Evolutionary conservation across 1,140 invertebrate species (phyloP), one percentile per base, ranked within the genome.

Genomic region (Parapsyche elsis): DNA sequence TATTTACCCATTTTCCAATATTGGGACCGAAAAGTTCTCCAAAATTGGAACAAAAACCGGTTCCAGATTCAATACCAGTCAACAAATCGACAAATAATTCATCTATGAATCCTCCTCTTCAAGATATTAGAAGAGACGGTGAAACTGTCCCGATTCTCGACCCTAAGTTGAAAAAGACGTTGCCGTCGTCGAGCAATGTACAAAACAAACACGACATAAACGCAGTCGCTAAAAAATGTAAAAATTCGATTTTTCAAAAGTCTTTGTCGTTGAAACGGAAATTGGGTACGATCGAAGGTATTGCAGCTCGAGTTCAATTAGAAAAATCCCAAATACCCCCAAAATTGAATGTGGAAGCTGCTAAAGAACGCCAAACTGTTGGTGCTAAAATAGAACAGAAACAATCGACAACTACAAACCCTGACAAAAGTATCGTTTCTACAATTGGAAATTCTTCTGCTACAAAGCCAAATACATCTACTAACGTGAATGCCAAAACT

Each of bases 191-290:
- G 9, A 24, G 5, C 2, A 24, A 26, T 12, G 5, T 23, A 26
- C 23, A 30, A 26, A 26, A 19, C 10, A 67, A 67, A 26, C 21
- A 4, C 4, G 64, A 67, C 26, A 67, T 67, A 24, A 67, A 67
- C 12, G 64, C 64, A 12, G 21, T 67, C 45, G 38, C 16, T 9
- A 73, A 73, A 46, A 73, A 73, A 73, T 73, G 71, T 38, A 73
- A 46, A 46, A 73, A 46, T 53, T 53, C 71, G 4, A 73, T 46
- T 21, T 71, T 71, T n/a, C 12, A 38, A n/a, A 73, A 73, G 24
- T 67, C 61, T 1, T 46, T 73, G 10, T 53, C 71, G 0, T 9
- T 73, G 38, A 73, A 73, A 46, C 30, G 71, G 5, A 73, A 73
- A 46, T 53, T 73, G 12, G 46, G 14, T 73, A 26, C 64, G 1